A percentile compares a stretch with the other conserved stretches of the same genome.
Conservation (phyloP, 2,888 invertebrate genomes). For the Calliphora vomitoria region DNA sequence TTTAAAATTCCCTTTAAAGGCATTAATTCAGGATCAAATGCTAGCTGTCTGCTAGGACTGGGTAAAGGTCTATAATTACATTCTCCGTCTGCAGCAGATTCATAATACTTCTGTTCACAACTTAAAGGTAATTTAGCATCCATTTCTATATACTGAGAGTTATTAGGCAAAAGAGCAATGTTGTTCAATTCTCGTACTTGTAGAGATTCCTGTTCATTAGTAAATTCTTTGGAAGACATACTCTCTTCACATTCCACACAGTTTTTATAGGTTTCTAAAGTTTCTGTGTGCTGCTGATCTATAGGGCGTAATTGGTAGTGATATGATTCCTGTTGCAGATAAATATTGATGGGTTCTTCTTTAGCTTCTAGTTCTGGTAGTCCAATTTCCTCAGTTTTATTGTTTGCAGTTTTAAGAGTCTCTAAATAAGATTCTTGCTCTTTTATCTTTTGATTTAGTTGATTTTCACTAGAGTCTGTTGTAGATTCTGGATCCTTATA, state of each 20-base stretch:
- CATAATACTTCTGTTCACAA: background rate
- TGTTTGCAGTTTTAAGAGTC: background rate
- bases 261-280: background rate
- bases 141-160: background rate
- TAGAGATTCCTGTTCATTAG: too few relatives aligned
- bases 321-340: background rate
- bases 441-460: background rate
- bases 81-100: background rate
- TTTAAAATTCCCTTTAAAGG: slow-evolving; percentile 56
- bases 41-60: background rate
- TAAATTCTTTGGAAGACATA: background rate
- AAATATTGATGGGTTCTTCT: background rate
- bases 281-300: background rate
- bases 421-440: background rate
- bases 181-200: background rate
- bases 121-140: background rate
- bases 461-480: background rate
- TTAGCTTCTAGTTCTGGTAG: background rate
- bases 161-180: too few relatives aligned
- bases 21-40: slow-evolving; percentile 19
- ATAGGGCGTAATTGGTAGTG: background rate
- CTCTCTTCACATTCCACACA: background rate
- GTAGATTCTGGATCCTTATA: background rate
- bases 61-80: background rate
- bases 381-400: background rate